Percentiles rank a stretch among this genome's conserved stretches.
phyloP scores from a whole-genome alignment of 2,888 invertebrate genomes.

The Pristionchus japonicus region DNA sequence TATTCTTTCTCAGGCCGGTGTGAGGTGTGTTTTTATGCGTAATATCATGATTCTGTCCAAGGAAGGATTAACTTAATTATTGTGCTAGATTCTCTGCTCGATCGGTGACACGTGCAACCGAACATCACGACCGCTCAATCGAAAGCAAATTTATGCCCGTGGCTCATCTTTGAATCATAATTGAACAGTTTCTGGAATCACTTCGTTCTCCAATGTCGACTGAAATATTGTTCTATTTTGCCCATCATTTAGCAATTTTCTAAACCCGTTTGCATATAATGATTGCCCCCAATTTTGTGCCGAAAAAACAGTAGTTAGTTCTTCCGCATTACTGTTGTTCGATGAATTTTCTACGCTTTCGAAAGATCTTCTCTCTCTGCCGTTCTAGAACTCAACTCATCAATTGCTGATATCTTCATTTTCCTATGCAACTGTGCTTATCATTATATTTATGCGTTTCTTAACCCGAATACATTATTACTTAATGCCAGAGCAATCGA shows the following conservation, averaged over 20 bases:
- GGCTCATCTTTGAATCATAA: background rate
- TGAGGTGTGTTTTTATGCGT: background rate
- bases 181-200: no score
- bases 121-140: constrained; percentile 4
- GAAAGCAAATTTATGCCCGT: constrained; percentile 41
- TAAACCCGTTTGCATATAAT: no score
- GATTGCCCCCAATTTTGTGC: no score
- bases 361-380: no score
- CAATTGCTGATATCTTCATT: background rate
- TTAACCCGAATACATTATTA: background rate
- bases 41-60: background rate
- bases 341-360: no score
- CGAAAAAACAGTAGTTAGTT: no score
- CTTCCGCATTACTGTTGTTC: no score
- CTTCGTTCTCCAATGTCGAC: no score
- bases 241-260: no score
- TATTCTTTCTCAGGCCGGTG: constrained; percentile 43
- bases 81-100: constrained; percentile 17
- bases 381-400: no score
- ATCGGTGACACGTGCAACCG: background rate
- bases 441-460: background rate
- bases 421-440: background rate
- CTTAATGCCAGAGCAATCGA: background rate
- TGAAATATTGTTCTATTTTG: background rate
- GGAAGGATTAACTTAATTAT: background rate